Evolutionary conservation across 2,888 invertebrate genomes (phyloP).

Genomic region (Cecidostiba fungosa): DNA sequence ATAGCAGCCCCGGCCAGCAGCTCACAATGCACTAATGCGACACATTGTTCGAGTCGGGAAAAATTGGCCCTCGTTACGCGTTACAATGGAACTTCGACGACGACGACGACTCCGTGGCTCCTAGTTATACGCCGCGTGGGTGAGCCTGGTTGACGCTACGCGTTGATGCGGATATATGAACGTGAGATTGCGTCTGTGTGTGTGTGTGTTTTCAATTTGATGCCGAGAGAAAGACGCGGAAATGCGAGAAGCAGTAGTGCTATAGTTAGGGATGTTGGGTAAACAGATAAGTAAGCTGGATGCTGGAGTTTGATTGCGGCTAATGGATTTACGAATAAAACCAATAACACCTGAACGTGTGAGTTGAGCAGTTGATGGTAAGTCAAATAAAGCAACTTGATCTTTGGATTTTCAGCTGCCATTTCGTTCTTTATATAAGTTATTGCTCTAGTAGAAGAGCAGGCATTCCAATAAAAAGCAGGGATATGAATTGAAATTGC

Average conservation of each 20-base stretch:
- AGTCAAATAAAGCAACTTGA: no score
- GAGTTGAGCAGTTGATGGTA: no score
- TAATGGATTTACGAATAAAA: neutral
- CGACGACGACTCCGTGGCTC: slow-evolving; percentile 26
- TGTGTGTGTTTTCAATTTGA: neutral
- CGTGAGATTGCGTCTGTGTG: neutral
- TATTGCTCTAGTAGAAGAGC: no score
- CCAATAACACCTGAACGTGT: no score
- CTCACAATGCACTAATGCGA: slow-evolving; percentile 78
- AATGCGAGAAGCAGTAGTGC: neutral
- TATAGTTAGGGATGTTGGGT: neutral
- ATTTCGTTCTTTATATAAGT: no score
- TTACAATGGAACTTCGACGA: slow-evolving; percentile 68
- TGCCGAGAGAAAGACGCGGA: neutral
- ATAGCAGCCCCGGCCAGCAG: slow-evolving; percentile 61
- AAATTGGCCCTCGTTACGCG: slow-evolving; percentile 78
- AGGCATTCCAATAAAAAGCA: no score
- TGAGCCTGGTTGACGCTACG: neutral
- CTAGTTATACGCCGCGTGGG: neutral
- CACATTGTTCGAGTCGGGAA: slow-evolving; percentile 78
- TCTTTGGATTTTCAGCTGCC: no score
- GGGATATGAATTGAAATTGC: no score
- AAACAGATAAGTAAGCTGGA: neutral
- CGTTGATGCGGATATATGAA: neutral
- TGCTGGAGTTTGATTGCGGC: neutral